These are phyloP conservation scores for Metaphire vulgaris DNA, from an alignment of 1,140 invertebrate genomes.

Conservation along the genomic window DNA sequence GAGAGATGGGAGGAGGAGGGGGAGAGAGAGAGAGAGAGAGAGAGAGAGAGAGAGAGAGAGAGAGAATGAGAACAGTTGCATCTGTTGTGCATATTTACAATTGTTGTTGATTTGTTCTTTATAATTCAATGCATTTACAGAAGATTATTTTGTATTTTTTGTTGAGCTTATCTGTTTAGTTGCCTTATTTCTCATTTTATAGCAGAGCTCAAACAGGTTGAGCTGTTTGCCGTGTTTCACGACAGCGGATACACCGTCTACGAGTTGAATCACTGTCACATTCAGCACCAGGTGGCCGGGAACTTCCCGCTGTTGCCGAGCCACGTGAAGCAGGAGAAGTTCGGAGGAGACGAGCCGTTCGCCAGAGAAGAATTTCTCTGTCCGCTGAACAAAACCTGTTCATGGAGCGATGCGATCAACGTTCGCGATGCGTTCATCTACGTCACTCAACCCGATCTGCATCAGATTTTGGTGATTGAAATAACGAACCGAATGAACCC, in stretches of 20 bases:
- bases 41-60: too few relatives aligned
- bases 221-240: constrained; percentile 68
- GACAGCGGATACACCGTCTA: constrained; percentile 70
- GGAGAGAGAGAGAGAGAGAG: too few relatives aligned
- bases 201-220: constrained; percentile 52
- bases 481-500: constrained; percentile 42
- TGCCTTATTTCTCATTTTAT: too few relatives aligned
- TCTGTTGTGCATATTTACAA: too few relatives aligned
- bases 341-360: constrained; percentile 35
- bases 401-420: constrained; percentile 68
- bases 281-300: constrained; percentile 66
- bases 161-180: too few relatives aligned
- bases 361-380: constrained; percentile 41
- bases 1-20: too few relatives aligned
- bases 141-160: too few relatives aligned
- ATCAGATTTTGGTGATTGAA: constrained; percentile 63
- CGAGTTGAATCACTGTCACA: constrained; percentile 66
- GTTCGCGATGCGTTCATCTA: constrained; percentile 69
- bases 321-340: background rate
- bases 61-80: too few relatives aligned
- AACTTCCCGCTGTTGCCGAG: background rate
- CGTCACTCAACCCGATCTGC: constrained; percentile 65
- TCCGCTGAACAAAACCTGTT: constrained; percentile 26
- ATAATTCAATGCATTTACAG: too few relatives aligned
- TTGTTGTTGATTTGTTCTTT: too few relatives aligned